phyloP scores from a whole-genome alignment of 2,113 vertebrate genomes.

The Hemibagrus wyckioides region DNA sequence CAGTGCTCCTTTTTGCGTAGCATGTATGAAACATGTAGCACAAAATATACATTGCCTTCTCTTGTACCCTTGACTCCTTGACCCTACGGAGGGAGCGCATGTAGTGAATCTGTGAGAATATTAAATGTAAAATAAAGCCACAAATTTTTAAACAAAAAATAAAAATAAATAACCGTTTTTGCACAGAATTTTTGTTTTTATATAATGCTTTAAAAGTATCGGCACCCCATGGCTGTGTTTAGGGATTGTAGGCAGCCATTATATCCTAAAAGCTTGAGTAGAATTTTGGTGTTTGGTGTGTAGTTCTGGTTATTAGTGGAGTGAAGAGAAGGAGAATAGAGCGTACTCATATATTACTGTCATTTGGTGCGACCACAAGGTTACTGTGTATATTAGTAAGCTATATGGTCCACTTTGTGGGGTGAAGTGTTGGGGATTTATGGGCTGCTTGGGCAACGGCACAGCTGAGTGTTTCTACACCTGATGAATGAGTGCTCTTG shows the following conservation, averaged over 20 bases:
- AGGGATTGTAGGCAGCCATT: background rate
- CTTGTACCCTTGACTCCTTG: no score
- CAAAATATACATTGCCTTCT: background rate
- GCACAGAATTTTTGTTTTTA: background rate
- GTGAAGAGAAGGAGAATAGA: background rate
- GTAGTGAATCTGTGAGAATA: background rate
- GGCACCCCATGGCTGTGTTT: background rate
- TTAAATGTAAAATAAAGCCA: background rate
- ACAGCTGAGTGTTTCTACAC: background rate
- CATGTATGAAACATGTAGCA: no score
- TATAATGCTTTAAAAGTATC: background rate
- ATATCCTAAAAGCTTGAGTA: background rate
- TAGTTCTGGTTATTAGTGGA: background rate
- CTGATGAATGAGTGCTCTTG: conserved; percentile 27
- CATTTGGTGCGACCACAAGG: background rate
- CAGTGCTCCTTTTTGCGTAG: no score
- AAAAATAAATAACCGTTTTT: background rate
- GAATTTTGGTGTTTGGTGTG: background rate
- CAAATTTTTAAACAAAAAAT: background rate
- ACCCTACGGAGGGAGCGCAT: background rate
- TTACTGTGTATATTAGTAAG: background rate
- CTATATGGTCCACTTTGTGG: background rate
- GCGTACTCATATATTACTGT: background rate
- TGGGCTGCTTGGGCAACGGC: background rate
- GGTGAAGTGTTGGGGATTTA: background rate